These are phyloP conservation scores for Clinocottus analis DNA, from an alignment of 2,113 vertebrate genomes.

Conservation along the genomic window DNA sequence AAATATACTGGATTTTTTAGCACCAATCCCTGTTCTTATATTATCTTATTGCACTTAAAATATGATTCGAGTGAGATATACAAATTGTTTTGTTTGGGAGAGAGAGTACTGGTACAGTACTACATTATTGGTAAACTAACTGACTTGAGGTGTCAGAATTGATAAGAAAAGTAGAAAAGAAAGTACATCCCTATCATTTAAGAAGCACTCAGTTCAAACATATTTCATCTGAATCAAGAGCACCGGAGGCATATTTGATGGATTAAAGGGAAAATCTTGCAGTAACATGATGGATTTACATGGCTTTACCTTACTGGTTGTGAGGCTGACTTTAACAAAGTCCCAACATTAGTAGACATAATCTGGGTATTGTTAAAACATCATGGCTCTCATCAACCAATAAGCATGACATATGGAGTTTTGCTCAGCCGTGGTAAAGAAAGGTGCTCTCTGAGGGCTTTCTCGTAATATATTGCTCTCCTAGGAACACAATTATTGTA, in stretches of 20 bases:
- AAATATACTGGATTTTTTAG: not conserved
- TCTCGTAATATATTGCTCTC: conserved; percentile 6
- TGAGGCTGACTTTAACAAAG: not conserved
- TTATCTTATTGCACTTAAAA: not conserved
- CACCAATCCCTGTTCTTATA: not conserved
- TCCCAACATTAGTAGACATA: not conserved
- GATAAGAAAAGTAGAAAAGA: no score
- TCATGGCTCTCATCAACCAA: not conserved
- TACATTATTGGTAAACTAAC: no score
- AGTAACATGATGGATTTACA: not conserved
- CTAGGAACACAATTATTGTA: not conserved
- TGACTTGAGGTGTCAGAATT: no score
- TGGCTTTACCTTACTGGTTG: not conserved
- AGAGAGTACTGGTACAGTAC: not conserved
- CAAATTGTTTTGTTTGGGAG: not conserved
- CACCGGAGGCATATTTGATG: no score
- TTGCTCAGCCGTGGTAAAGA: not conserved
- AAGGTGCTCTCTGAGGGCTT: not conserved
- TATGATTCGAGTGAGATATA: not conserved
- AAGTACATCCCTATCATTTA: no score
- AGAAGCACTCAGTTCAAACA: no score
- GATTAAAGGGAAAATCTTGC: not conserved
- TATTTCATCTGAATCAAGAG: no score
- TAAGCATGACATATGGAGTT: not conserved
- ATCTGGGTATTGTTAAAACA: not conserved